Conservation (phyloP, 1,140 invertebrate species). For the Holcopasites calliopsidis region DNA sequence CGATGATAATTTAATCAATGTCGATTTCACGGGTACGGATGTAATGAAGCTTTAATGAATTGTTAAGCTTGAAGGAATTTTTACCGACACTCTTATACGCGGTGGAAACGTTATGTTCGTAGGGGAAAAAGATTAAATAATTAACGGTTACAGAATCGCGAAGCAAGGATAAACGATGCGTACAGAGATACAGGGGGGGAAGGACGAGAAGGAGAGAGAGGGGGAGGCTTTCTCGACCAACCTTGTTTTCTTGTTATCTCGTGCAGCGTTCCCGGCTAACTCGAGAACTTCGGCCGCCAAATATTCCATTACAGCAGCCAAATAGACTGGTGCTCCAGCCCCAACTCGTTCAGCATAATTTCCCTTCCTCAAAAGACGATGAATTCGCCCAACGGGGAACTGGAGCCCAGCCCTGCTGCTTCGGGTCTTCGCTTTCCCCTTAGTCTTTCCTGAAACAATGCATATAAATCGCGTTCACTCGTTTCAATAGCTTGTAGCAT, state of each 20-base stretch:
- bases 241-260: conserved; percentile 79
- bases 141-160: too few species aligned
- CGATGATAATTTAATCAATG: too few species aligned
- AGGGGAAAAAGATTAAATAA: too few species aligned
- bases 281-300: conserved; percentile 83
- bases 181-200: neutral
- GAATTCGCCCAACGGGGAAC: conserved; percentile 84
- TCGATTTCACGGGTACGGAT: too few species aligned
- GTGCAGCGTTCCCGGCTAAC: conserved; percentile 81
- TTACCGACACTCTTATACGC: too few species aligned
- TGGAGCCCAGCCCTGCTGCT: conserved; percentile 84
- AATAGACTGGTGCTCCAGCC: conserved; percentile 83
- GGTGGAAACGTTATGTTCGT: too few species aligned
- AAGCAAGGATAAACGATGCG: neutral
- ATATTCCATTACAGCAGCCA: conserved; percentile 83
- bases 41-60: too few species aligned
- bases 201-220: neutral
- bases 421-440: conserved; percentile 81
- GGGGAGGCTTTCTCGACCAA: conserved; percentile 40
- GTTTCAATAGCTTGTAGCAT: neutral
- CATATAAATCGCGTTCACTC: neutral
- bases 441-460: conserved; percentile 75
- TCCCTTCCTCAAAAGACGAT: conserved; percentile 84
- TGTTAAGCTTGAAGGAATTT: too few species aligned
- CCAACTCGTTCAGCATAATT: conserved; percentile 84